A percentile compares a stretch with the other conserved stretches of the same genome.
These are phyloP conservation scores for Colostygia pectinataria DNA, from an alignment of 2,888 invertebrate species.

Conservation along the genomic window DNA sequence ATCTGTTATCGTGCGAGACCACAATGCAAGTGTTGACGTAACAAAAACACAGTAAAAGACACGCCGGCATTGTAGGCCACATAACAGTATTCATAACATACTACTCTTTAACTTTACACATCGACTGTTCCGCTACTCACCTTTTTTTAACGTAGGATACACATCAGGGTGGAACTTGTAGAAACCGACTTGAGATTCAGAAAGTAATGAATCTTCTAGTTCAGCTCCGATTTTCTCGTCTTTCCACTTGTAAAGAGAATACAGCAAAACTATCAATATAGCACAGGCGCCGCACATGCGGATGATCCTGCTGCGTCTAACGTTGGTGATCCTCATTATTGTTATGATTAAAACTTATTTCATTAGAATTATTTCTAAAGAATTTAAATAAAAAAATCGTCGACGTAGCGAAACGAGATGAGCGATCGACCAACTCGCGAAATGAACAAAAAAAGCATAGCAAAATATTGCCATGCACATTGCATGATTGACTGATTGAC, in stretches of 20 bases:
- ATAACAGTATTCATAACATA: slow-evolving; percentile 43
- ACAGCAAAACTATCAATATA: slow-evolving; percentile 83
- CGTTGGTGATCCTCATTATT: slow-evolving; percentile 84
- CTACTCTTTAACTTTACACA: slow-evolving; percentile 12
- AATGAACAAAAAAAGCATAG: no score
- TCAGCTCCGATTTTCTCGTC: slow-evolving; percentile 62
- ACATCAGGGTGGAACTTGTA: slow-evolving; percentile 66
- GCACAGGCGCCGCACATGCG: slow-evolving; percentile 78
- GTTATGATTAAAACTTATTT: slow-evolving; percentile 29
- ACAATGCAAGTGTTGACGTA: slow-evolving; percentile 43
- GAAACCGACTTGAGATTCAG: slow-evolving; percentile 46
- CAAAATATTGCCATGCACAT: no score
- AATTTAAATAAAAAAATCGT: slow-evolving; percentile 34
- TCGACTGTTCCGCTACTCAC: slow-evolving; percentile 43
- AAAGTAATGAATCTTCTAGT: slow-evolving; percentile 39
- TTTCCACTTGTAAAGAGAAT: slow-evolving; percentile 84
- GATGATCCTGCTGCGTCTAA: slow-evolving; percentile 83
- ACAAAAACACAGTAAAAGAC: slow-evolving; percentile 44
- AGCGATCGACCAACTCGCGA: not conserved
- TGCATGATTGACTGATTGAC: no score
- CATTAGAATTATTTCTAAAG: slow-evolving; percentile 43
- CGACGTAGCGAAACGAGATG: slow-evolving; percentile 33
- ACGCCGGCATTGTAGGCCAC: slow-evolving; percentile 49
- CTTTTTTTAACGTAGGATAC: slow-evolving; percentile 67
- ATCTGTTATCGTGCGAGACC: slow-evolving; percentile 27